Evolutionary conservation across 2,113 vertebrate species (phyloP), one percentile per base, ranked within the genome.

Genomic region (Periophthalmus modestus): DNA sequence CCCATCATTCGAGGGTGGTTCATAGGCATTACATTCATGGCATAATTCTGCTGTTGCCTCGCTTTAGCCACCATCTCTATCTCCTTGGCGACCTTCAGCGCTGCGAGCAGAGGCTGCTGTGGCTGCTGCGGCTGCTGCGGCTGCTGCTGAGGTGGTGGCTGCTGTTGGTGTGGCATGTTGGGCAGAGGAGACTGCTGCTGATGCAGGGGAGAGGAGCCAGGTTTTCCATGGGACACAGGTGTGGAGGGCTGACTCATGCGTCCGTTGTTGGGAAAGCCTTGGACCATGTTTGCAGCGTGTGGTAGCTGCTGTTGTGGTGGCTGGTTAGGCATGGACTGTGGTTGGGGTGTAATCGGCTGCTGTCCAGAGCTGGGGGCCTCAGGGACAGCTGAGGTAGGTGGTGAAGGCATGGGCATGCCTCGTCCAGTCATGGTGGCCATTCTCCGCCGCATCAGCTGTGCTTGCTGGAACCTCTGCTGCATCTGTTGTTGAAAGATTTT

Each of bases 361-460:
- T 90, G 92, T 82, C 95, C 72, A 66, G 90, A 88, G 0, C 95
- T 98, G 34, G 96, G 97, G 72, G 97, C 97, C 87, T 95, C 96
- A 0, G 97, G 96, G 15, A 95, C 93, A 43, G 95, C 93, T 61
- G 96, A 97, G 93, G 96, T 96, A 94, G 97, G 97, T 89, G 97
- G 97, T 88, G 97, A 97, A 78, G 98, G 95, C 90, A 96, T 94
- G 89, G 97, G 96, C 94, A 96, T 95, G 34, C 94, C 96, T 82
- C 96, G 94, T 85, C 95, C 97, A 92, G 98, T 96, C 98, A 99
- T 99, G 83, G 97, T 97, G 16, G 98, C 98, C 97, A 99, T 99
- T 88, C 98, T 94, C 85, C 98, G 95, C 72, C 97, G 96, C 93
- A 99, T 98, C 92, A 99, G 95, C 90, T 99, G 97, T 13, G 96